Percentiles rank a stretch among this genome's conserved stretches.
phyloP scores from a whole-genome alignment of 1,140 invertebrate genomes.

The Conus betulinus region DNA sequence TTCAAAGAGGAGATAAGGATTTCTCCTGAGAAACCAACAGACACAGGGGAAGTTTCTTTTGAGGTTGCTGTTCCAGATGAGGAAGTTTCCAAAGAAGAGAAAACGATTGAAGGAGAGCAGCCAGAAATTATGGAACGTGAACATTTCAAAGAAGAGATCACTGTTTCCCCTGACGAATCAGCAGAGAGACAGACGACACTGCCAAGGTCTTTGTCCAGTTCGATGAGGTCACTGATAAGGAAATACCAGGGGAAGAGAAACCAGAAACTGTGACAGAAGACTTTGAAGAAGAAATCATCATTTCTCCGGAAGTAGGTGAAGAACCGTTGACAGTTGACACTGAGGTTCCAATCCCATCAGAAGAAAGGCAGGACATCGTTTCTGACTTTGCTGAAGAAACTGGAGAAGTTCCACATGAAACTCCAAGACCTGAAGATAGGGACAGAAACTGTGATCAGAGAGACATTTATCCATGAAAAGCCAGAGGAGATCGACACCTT shows the following conservation, averaged over 20 bases:
- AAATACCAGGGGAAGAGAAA: constrained; percentile 47
- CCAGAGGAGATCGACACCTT: no score
- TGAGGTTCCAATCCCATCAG: constrained; percentile 33
- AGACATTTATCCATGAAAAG: not conserved
- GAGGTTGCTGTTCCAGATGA: no score
- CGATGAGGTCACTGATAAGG: constrained; percentile 34
- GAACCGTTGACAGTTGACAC: constrained; percentile 26
- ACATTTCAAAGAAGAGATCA: no score
- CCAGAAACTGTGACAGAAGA: constrained; percentile 4
- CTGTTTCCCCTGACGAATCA: no score
- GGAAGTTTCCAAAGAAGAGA: no score
- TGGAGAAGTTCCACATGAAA: not conserved
- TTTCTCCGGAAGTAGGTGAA: constrained; percentile 36
- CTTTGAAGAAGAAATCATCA: constrained; percentile 34
- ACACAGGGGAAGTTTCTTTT: no score
- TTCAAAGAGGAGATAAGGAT: no score
- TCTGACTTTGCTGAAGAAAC: not conserved
- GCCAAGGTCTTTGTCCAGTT: no score
- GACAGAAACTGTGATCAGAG: not conserved
- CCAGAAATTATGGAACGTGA: no score
- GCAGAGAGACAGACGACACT: no score
- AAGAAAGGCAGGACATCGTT: constrained; percentile 19
- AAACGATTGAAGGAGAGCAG: no score
- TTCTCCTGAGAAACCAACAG: no score
- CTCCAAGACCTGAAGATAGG: not conserved